Percentiles rank a stretch among this genome's conserved stretches.
Conservation (phyloP, 1,140 invertebrate genomes). For the Rhagoletis pomonella region DNA sequence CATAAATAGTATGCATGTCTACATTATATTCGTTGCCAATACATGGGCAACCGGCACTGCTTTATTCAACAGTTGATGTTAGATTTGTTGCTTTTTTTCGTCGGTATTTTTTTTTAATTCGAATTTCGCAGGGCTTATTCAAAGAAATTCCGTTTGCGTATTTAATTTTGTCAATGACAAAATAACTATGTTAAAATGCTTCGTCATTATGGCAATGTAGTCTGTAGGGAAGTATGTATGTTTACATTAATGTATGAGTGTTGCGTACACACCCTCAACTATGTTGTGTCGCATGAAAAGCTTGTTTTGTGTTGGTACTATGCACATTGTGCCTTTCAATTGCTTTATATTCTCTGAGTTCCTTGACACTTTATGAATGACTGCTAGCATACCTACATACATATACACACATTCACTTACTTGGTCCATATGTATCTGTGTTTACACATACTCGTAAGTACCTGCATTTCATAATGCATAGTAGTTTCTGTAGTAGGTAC, state of each 20-base stretch:
- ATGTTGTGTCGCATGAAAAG: constrained; percentile 28
- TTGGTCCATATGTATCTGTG: neutral
- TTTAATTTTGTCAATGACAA: constrained; percentile 24
- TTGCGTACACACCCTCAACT: neutral
- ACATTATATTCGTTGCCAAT: neutral
- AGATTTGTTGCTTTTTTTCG: neutral
- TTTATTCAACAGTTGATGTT: constrained; percentile 1
- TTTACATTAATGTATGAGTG: neutral
- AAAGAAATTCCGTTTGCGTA: neutral
- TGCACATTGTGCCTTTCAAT: constrained; percentile 16
- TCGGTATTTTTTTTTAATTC: neutral
- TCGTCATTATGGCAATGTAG: neutral
- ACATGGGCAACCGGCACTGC: neutral
- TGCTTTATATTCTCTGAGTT: constrained; percentile 32
- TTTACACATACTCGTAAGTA: neutral
- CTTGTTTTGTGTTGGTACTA: neutral
- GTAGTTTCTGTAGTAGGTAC: neutral
- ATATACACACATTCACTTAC: neutral
- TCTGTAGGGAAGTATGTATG: neutral
- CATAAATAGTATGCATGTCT: neutral
- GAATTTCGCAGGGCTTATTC: neutral
- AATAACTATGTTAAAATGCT: neutral
- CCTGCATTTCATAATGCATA: no score
- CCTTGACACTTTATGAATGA: constrained; percentile 51
- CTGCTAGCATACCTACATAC: neutral